phyloP scores from a whole-genome alignment of 2,888 invertebrate species.

The Nomada lathburiana region DNA sequence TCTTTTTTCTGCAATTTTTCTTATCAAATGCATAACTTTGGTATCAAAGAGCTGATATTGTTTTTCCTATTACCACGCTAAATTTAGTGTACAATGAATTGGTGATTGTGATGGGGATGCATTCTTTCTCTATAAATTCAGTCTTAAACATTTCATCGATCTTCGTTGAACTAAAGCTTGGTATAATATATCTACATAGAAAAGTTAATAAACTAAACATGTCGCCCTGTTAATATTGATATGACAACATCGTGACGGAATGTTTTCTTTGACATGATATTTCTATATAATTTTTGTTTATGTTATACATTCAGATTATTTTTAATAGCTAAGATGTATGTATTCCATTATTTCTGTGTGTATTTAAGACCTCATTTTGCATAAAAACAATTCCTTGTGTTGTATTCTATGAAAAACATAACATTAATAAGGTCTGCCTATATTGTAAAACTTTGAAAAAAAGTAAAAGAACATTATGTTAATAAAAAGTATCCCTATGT shows the following conservation, averaged over 20 bases:
- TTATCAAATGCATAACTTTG: conserved; percentile 81
- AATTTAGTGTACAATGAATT: conserved; percentile 78
- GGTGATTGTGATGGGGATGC: conserved; percentile 80
- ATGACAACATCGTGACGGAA: conserved; percentile 75
- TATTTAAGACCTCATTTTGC: conserved; percentile 55
- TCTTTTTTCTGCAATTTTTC: conserved; percentile 67
- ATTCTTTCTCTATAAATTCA: conserved; percentile 81
- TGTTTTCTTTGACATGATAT: conserved; percentile 67
- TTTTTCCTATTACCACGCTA: conserved; percentile 72
- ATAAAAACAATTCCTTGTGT: conserved; percentile 69
- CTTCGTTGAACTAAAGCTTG: conserved; percentile 72
- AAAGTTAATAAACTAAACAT: conserved; percentile 66
- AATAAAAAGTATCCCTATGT: conserved; percentile 35
- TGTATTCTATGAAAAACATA: conserved; percentile 52
- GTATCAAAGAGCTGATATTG: conserved; percentile 83
- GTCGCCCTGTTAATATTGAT: conserved; percentile 70
- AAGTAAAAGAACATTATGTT: conserved; percentile 40
- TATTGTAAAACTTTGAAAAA: conserved; percentile 46
- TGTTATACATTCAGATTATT: conserved; percentile 64
- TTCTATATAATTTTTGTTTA: conserved; percentile 58
- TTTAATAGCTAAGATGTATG: conserved; percentile 63
- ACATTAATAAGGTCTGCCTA: conserved; percentile 46
- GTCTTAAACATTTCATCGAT: conserved; percentile 82
- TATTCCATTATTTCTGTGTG: conserved; percentile 53
- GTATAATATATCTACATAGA: conserved; percentile 67